Percentiles rank a stretch among this genome's conserved stretches.
Conservation (phyloP, 2,797 vertebrate genomes). For the Odontamblyopus rebecca region DNA sequence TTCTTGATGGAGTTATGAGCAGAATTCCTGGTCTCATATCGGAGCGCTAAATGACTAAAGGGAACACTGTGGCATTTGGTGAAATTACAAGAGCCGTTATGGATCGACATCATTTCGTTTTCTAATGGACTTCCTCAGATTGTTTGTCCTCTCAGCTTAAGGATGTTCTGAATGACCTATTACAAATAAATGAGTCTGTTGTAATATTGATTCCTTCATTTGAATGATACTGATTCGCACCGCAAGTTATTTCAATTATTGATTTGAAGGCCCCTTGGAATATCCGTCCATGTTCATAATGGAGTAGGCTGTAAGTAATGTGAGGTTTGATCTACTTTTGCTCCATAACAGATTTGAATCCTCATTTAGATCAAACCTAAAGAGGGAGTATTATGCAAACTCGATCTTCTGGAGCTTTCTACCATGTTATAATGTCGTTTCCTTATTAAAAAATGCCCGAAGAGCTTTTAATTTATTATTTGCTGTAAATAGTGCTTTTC, state of each 20-base stretch:
- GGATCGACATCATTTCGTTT: slow-evolving; percentile 47
- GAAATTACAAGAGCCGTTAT: slow-evolving; percentile 58
- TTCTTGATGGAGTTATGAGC: slow-evolving; percentile 26
- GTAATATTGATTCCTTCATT: slow-evolving; percentile 5
- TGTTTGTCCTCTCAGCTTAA: slow-evolving; percentile 10
- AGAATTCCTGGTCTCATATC: slow-evolving; percentile 45
- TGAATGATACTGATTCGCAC: background rate
- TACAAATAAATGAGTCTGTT: background rate
- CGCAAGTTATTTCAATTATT: background rate
- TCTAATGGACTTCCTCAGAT: slow-evolving; percentile 52
- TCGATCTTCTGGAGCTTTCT: too few relatives aligned
- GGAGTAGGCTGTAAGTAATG: too few relatives aligned
- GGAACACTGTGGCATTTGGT: slow-evolving; percentile 50
- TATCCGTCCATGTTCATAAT: background rate
- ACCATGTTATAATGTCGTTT: too few relatives aligned
- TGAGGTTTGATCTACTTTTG: background rate
- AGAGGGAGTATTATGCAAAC: too few relatives aligned
- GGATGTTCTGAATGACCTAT: background rate
- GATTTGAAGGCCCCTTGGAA: background rate
- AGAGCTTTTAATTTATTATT: too few relatives aligned
- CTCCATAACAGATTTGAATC: too few relatives aligned
- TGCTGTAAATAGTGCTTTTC: too few relatives aligned
- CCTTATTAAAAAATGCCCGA: too few relatives aligned
- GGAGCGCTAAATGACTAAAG: slow-evolving; percentile 42
- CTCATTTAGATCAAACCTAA: too few relatives aligned